Percentiles rank a stretch among this genome's conserved stretches.
These are phyloP conservation scores for Spea bombifrons DNA, from an alignment of 2,113 vertebrate species.

Conservation along the genomic window DNA sequence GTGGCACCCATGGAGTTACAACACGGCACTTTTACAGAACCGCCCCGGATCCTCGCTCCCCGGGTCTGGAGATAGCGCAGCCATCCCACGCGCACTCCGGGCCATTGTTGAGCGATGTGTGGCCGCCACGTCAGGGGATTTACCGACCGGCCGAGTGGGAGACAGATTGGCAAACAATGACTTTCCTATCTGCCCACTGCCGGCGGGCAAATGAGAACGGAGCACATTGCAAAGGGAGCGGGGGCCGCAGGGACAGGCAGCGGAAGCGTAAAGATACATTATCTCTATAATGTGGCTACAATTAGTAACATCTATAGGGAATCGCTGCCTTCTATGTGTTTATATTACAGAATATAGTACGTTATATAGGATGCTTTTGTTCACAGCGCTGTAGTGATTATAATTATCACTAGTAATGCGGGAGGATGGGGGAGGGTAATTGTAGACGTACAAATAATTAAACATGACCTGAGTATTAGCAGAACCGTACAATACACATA, in stretches of 20 bases:
- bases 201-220: too few relatives aligned
- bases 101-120: neutral
- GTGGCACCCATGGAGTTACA: neutral
- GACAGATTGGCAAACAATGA: neutral
- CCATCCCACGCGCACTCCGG: conserved; percentile 5
- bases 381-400: too few relatives aligned
- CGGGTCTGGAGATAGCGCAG: neutral
- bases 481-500: conserved; percentile 23
- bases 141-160: neutral
- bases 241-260: too few relatives aligned
- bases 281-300: too few relatives aligned
- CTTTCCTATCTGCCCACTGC: neutral
- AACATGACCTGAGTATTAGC: conserved; percentile 35
- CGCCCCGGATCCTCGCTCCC: neutral
- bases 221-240: too few relatives aligned
- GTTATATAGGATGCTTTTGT: neutral
- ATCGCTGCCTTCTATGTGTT: too few relatives aligned
- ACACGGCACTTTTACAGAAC: neutral
- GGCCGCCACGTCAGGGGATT: neutral
- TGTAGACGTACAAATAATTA: neutral
- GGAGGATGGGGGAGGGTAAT: neutral
- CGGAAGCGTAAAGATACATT: too few relatives aligned
- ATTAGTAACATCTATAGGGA: too few relatives aligned
- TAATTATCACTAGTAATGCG: too few relatives aligned
- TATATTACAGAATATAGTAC: neutral